Percentiles rank a stretch among this genome's conserved stretches.
phyloP scores from a whole-genome alignment of 2,797 vertebrate genomes.

The Sardinella longiceps region DNA sequence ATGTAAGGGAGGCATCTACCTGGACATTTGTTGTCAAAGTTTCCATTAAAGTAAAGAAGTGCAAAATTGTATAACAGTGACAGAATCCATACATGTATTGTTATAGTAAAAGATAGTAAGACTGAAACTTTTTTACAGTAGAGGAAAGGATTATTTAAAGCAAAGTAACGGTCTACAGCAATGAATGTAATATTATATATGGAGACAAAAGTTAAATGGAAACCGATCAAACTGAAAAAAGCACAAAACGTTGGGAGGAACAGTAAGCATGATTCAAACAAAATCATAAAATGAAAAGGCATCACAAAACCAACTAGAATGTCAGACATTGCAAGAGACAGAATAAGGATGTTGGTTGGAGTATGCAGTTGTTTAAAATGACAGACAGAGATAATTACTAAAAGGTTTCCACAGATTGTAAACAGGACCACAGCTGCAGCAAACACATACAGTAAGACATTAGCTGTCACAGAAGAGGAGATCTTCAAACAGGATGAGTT shows the following conservation, averaged over 20 bases:
- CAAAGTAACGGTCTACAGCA: conserved; percentile 33
- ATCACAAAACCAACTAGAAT: conserved; percentile 38
- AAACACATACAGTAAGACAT: conserved; percentile 35
- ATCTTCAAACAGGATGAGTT: conserved; percentile 1
- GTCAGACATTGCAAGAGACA: conserved; percentile 48
- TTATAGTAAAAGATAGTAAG: neutral
- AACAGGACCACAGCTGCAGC: conserved; percentile 37
- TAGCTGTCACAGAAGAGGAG: neutral
- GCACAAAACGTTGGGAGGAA: neutral
- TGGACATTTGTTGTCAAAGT: neutral
- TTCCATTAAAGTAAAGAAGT: neutral
- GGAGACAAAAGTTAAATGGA: neutral
- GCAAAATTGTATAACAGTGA: neutral
- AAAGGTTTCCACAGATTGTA: conserved; percentile 50
- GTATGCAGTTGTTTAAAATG: conserved; percentile 53
- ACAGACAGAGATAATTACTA: conserved; percentile 48
- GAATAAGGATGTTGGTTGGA: conserved; percentile 45
- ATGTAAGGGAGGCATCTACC: conserved; percentile 20
- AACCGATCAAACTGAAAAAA: neutral
- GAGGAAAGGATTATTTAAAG: conserved; percentile 30
- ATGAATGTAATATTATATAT: conserved; percentile 30
- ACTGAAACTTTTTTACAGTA: neutral
- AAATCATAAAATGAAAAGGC: conserved; percentile 10
- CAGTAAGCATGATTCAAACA: conserved; percentile 25
- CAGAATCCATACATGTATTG: neutral